Evolutionary conservation across 1,140 invertebrate species (phyloP), one percentile per base, ranked within the genome.

Genomic region (Augochlora pura): DNA sequence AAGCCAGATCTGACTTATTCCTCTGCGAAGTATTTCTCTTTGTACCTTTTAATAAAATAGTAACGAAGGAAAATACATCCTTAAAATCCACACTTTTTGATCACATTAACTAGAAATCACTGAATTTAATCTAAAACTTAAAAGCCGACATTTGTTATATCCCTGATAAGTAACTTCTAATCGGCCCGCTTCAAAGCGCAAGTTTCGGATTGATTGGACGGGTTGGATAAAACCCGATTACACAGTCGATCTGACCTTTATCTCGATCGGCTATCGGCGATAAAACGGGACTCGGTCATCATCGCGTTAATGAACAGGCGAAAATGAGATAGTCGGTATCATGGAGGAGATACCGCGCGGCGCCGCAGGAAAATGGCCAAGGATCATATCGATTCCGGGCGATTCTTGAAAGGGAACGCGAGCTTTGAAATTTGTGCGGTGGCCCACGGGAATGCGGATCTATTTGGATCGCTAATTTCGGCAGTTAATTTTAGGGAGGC

Each of bases 401-500:
- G 63, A 78, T 78, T 78, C 76, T 78, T 78, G 76, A 57, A 57
- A n/a, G 76, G 71, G 69, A 46, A 49, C 68, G 60, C 38, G 60
- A 72, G 76, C 68, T 78, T 78, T 72, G 76, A 78, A 78, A 78
- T 72, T 78, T 72, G 76, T 78, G 76, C 71, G 70, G 69, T 71
- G 68, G 57, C 78, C 74, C 75, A 70, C 63, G 82, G 77, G 72
- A 87, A 86, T 70, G 73, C 74, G 65, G 76, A 86, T 85, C 86
- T 86, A 87, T 88, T 83, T 85, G 71, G 84, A 86, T 83, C 78
- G 78, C 81, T 81, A 88, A 88, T 88, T 86, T 88, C 80, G 79
- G 38, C 87, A 85, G 85, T 86, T 88, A 87, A 88, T 87, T 88
- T 86, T 83, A 72, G 78, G 54, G 63, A 69, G 85, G 74, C 79